These are phyloP conservation scores for Lacerta agilis DNA, from an alignment of 2,797 vertebrate species.

Conservation along the genomic window DNA sequence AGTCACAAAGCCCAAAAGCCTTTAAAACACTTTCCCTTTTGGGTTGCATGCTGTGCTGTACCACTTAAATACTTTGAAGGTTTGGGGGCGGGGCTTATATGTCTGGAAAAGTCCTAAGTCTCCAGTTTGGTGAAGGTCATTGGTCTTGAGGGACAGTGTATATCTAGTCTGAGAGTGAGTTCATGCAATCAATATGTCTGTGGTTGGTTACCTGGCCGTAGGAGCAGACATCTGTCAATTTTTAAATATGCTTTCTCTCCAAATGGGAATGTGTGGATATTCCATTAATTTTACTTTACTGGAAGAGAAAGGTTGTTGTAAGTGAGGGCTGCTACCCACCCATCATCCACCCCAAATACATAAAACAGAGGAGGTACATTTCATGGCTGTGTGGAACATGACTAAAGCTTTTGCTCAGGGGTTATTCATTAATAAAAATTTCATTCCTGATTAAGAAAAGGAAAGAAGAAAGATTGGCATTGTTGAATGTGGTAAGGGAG, in stretches of 20 bases:
- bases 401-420: slow-evolving; percentile 5
- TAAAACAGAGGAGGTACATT: neutral
- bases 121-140: slow-evolving; percentile 4
- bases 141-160: neutral
- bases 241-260: slow-evolving; percentile 24
- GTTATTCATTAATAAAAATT: slow-evolving; percentile 11
- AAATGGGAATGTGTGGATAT: slow-evolving; percentile 7
- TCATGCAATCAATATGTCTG: slow-evolving; percentile 34
- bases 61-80: neutral
- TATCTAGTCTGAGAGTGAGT: slow-evolving; percentile 15
- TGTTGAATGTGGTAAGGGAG: neutral
- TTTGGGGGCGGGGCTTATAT: neutral
- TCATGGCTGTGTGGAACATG: neutral
- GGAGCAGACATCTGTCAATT: slow-evolving; percentile 26
- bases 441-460: slow-evolving; percentile 16
- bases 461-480: neutral
- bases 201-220: neutral
- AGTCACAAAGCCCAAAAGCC: neutral
- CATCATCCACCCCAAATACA: neutral
- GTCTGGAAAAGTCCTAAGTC: neutral
- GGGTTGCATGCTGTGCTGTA: neutral
- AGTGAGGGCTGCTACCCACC: neutral
- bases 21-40: neutral
- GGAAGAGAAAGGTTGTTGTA: slow-evolving; percentile 2
- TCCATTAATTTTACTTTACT: slow-evolving; percentile 14